Percentiles rank a stretch among this genome's conserved stretches.
phyloP scores from a whole-genome alignment of 2,113 vertebrate species.

The Micronycteris hirsuta region DNA sequence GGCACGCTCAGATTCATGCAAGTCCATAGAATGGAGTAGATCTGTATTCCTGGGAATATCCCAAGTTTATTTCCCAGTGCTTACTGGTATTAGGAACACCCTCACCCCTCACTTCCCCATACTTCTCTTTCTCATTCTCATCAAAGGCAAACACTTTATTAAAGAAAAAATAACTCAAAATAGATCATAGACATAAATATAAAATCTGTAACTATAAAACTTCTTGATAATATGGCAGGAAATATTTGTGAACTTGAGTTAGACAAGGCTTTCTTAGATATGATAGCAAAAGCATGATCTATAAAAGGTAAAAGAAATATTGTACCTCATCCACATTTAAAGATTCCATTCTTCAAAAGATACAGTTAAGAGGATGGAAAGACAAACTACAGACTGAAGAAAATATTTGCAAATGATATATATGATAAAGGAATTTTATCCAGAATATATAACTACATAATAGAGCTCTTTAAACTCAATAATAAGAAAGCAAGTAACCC shows the following conservation, averaged over 20 bases:
- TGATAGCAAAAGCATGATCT: neutral
- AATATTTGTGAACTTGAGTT: neutral
- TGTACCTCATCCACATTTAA: constrained; percentile 5
- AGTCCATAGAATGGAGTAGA: neutral
- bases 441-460: neutral
- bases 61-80: neutral
- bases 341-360: neutral
- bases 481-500: neutral
- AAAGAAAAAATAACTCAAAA: neutral
- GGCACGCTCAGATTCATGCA: neutral
- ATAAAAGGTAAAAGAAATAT: neutral
- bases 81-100: neutral
- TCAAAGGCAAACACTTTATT: neutral
- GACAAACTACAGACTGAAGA: neutral
- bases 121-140: neutral
- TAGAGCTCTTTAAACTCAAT: constrained; percentile 1
- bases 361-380: neutral
- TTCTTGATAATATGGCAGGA: neutral
- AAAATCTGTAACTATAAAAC: neutral
- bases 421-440: constrained; percentile 2
- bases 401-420: constrained; percentile 27
- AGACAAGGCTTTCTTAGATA: constrained; percentile 15
- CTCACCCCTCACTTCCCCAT: neutral
- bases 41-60: neutral
- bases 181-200: neutral